Evolutionary conservation across 1,140 invertebrate species (phyloP).

Genomic region (Nasonia giraulti): DNA sequence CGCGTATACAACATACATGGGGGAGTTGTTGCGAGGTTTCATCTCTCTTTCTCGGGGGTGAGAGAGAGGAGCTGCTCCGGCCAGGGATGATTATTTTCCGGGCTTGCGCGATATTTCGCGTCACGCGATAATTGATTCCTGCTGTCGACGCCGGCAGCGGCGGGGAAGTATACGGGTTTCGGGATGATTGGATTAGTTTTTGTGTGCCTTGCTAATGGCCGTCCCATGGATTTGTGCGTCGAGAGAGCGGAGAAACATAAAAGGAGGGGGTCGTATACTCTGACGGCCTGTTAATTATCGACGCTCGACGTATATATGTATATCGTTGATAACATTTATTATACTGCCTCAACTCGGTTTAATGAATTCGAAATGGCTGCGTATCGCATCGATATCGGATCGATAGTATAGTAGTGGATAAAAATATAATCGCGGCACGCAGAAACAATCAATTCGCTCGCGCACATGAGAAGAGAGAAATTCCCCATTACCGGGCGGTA

Average conservation of each 20-base stretch:
- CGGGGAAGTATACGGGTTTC: neutral
- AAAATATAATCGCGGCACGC: too few species aligned
- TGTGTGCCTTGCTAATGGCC: conserved; percentile 11
- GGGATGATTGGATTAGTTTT: conserved; percentile 34
- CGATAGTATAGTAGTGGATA: too few species aligned
- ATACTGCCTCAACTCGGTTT: too few species aligned
- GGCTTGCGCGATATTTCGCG: conserved; percentile 33
- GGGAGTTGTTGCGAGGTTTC: neutral
- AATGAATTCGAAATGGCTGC: too few species aligned
- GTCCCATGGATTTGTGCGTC: too few species aligned
- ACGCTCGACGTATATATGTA: neutral
- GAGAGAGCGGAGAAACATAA: neutral
- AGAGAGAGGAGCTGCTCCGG: too few species aligned
- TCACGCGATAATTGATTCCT: conserved; percentile 44
- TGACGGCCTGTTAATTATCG: neutral
- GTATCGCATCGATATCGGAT: too few species aligned
- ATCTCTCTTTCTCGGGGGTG: neutral
- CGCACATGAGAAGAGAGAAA: conserved; percentile 2
- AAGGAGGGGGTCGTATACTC: neutral
- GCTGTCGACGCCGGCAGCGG: neutral
- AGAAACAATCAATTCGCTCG: conserved; percentile 34
- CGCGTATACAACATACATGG: neutral
- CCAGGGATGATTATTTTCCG: neutral
- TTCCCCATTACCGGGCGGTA: conserved; percentile 25
- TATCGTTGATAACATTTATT: neutral